Conservation (phyloP, 1,140 invertebrate genomes). For the Temnothorax nylanderi region DNA sequence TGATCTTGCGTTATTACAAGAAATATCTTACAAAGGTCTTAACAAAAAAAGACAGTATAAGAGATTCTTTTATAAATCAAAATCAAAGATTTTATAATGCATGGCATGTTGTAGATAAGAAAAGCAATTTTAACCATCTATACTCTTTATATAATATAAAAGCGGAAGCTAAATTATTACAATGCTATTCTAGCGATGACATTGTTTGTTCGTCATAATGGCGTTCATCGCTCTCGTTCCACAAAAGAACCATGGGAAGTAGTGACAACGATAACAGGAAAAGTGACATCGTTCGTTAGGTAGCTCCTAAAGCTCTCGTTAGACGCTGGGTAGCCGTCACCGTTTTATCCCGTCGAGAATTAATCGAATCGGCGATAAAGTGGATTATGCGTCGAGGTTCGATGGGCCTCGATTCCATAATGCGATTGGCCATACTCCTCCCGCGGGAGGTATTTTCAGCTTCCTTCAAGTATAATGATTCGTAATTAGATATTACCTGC, state of each 20-base stretch:
- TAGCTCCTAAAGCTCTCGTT: constrained; percentile 62
- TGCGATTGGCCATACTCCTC: constrained; percentile 60
- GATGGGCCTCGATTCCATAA: constrained; percentile 67
- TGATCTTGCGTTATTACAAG: background rate
- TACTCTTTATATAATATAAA: background rate
- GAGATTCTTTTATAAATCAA: background rate
- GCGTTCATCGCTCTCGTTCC: constrained; percentile 22
- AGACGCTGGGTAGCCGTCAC: constrained; percentile 59
- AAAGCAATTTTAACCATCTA: constrained; percentile 7
- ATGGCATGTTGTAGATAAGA: background rate
- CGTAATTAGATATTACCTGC: constrained; percentile 63
- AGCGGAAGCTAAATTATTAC: background rate
- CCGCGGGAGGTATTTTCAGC: constrained; percentile 54
- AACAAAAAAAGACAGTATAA: background rate
- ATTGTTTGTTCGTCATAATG: constrained; percentile 42
- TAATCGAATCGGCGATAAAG: constrained; percentile 69
- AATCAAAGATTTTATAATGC: background rate
- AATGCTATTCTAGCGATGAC: constrained; percentile 12
- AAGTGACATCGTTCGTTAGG: constrained; percentile 58
- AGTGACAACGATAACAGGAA: constrained; percentile 57
- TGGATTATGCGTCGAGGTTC: constrained; percentile 68
- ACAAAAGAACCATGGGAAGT: constrained; percentile 35
- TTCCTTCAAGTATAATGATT: constrained; percentile 64
- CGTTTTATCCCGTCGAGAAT: constrained; percentile 66
- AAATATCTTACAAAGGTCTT: background rate